Evolutionary conservation across 2,797 vertebrate genomes (phyloP), one percentile per base, ranked within the genome.

Genomic region (Leuciscus waleckii): DNA sequence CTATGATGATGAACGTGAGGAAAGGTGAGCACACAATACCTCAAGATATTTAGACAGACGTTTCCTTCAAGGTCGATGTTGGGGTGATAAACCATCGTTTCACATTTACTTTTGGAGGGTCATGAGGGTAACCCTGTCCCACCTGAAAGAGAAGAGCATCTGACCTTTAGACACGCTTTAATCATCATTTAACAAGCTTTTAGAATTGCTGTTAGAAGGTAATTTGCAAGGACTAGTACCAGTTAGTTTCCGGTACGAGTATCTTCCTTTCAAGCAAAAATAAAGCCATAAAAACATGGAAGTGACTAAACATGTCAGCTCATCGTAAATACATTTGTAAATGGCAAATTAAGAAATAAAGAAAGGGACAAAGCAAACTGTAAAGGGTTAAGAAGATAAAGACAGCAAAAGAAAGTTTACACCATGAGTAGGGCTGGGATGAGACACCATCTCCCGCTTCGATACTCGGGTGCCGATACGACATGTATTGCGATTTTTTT

Each of bases 11-110:
- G 41, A 17, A 73, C 10, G 73, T 37, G 26, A 54, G 41, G 5
- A 41, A 43, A n/a, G 5, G 11, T 13, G 29, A 29, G n/a, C 51
- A 78, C 49, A 76, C 23, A 17, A 87, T 93, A 98, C 98, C 98
- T 97, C 92, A 99, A 94, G 92, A 99, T 99, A 92, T 98, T 99
- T 95, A 99, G 95, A 95, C 98, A 99, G 91, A 99, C 97, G 68
- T 99, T 99, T 91, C 98, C 97, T 92, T 99, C 98, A 93, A 99
- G 95, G 94, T 99, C 98, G 90, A 99, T 99, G 95, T 99, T 99
- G 89, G 97, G 98, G 91, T 99, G 98, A 92, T 99, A 99, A 43
- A 99, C 97, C 97, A 98, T 98, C 0, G 97, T 99, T 92, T 99
- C 97, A 76, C 98, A 99, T 93, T 99, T 99, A 99, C 98, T 93